A percentile compares a stretch with the other conserved stretches of the same genome.
Evolutionary conservation across 2,888 invertebrate species (phyloP).

Genomic region (Ichneumon xanthorius): DNA sequence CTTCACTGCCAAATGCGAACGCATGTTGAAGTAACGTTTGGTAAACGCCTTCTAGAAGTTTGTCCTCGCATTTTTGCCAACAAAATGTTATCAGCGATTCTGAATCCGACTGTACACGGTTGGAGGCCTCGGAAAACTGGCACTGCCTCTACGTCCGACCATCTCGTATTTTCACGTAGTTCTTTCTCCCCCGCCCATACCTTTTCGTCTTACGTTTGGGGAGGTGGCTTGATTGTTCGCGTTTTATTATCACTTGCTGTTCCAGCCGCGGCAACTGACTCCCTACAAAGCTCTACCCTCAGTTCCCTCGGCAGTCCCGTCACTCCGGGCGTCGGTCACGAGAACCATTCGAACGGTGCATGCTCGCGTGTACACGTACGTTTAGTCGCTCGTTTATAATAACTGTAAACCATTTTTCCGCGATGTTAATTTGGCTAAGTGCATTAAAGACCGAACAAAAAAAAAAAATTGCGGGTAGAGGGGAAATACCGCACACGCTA

Average conservation of each 20-base stretch:
- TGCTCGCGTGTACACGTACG: constrained; percentile 8
- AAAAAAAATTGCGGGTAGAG: not conserved
- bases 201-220: constrained; percentile 72
- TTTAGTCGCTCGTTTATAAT: constrained; percentile 47
- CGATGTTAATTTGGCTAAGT: constrained; percentile 61
- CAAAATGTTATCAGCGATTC: not conserved
- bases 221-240: constrained; percentile 78
- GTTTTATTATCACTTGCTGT: constrained; percentile 81
- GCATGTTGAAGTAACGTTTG: not conserved
- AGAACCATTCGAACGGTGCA: constrained; percentile 22
- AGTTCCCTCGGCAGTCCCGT: not conserved
- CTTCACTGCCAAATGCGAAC: too few relatives aligned
- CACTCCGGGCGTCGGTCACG: constrained; percentile 30
- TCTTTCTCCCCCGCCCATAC: constrained; percentile 50
- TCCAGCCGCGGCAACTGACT: constrained; percentile 41
- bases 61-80: not conserved
- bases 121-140: constrained; percentile 49
- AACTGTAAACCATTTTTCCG: constrained; percentile 48
- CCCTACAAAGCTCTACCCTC: constrained; percentile 26
- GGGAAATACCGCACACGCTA: constrained; percentile 1
- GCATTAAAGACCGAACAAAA: constrained; percentile 40
- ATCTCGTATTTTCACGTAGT: constrained; percentile 44
- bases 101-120: constrained; percentile 43
- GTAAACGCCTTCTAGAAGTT: not conserved
- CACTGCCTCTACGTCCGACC: constrained; percentile 14